These are phyloP conservation scores for Dromius quadrimaculatus DNA, from an alignment of 2,888 invertebrate genomes.

Conservation along the genomic window DNA sequence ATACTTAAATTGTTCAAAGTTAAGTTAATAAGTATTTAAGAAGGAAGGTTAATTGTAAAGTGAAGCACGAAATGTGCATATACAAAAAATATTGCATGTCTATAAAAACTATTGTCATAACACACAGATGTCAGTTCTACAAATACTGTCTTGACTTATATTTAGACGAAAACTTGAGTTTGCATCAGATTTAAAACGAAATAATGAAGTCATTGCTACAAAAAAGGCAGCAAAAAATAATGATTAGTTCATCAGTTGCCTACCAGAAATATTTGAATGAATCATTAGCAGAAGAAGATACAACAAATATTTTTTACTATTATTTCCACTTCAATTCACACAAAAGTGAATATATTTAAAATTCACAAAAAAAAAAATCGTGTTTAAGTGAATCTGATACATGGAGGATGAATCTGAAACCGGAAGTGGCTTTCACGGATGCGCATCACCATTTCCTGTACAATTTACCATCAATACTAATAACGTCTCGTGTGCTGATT, in stretches of 20 bases:
- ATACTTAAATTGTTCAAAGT: too few relatives aligned
- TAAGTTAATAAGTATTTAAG: too few relatives aligned
- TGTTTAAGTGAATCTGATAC: background rate
- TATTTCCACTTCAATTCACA: background rate
- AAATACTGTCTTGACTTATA: background rate
- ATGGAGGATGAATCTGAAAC: constrained; percentile 14
- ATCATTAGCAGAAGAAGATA: background rate
- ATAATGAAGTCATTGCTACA: constrained; percentile 5
- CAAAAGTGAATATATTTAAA: background rate
- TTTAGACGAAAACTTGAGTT: background rate
- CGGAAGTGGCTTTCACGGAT: constrained; percentile 37
- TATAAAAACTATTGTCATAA: too few relatives aligned
- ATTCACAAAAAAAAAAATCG: background rate
- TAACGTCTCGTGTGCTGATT: constrained; percentile 10
- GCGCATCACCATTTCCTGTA: constrained; percentile 34
- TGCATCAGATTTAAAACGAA: constrained; percentile 12
- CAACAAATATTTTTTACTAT: background rate
- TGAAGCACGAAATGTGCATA: too few relatives aligned
- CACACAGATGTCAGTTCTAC: too few relatives aligned
- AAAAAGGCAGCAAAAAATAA: constrained; percentile 5
- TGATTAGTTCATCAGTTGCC: constrained; percentile 3
- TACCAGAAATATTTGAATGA: constrained; percentile 1
- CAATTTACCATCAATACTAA: constrained; percentile 29
- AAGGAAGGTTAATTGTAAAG: too few relatives aligned
- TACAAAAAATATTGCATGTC: too few relatives aligned